Percentiles rank a stretch among this genome's conserved stretches.
phyloP scores from a whole-genome alignment of 35 echinoderm and acorn worm species.

The Chiridota heheva region DNA sequence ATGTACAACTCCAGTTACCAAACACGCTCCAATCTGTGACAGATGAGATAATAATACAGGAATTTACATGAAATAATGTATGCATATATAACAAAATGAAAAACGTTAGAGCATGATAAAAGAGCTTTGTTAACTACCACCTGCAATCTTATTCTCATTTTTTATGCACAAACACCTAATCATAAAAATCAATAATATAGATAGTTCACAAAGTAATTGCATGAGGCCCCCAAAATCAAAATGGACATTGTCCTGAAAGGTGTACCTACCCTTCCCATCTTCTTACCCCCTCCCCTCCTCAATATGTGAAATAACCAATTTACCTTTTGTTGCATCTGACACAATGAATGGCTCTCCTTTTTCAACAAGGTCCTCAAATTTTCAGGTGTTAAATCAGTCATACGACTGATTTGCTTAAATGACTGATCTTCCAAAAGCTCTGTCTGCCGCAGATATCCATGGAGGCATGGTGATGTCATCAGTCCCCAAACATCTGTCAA shows the following conservation, averaged over 20 bases:
- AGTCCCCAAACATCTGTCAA: slow-evolving; percentile 52
- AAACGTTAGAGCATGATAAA: neutral
- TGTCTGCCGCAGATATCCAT: slow-evolving; percentile 84
- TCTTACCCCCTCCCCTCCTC: too few relatives aligned
- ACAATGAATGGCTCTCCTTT: slow-evolving; percentile 83
- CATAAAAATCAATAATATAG: neutral
- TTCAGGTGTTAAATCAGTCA: slow-evolving; percentile 30
- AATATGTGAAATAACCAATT: neutral
- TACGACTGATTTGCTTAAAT: slow-evolving; percentile 39
- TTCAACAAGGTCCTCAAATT: slow-evolving; percentile 59
- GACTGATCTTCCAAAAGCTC: slow-evolving; percentile 67
- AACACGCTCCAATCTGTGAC: slow-evolving; percentile 50
- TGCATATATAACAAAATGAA: neutral
- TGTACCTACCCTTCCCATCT: neutral
- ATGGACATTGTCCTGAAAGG: neutral
- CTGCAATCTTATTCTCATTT: neutral
- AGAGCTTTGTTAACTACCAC: neutral
- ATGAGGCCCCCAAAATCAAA: neutral
- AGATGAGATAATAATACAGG: neutral
- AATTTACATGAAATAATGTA: neutral
- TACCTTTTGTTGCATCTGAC: slow-evolving; percentile 78
- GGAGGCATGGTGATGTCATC: slow-evolving; percentile 58
- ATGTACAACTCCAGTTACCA: slow-evolving; percentile 56
- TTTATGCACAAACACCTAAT: neutral
- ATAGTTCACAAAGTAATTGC: neutral